These are phyloP conservation scores for Macrophya alboannulata DNA, from an alignment of 2,888 invertebrate species.

Conservation along the genomic window DNA sequence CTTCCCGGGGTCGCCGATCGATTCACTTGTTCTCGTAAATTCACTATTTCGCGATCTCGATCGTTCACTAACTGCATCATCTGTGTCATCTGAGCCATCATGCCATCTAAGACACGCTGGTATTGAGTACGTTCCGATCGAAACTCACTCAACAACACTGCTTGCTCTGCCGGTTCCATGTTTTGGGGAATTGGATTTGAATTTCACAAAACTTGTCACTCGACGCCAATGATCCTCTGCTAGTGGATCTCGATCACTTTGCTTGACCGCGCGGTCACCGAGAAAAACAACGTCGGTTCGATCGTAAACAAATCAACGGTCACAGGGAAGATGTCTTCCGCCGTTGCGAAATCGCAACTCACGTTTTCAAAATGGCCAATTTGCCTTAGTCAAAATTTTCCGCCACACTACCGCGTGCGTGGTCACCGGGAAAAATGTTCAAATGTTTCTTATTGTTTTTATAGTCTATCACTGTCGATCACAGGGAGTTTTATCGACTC, in stretches of 20 bases:
- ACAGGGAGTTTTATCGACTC: conserved; percentile 11
- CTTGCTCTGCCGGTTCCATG: neutral
- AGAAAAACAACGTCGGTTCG: neutral
- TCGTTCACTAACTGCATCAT: conserved; percentile 23
- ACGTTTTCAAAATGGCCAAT: neutral
- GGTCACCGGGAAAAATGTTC: conserved; percentile 12
- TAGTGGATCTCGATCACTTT: conserved; percentile 6
- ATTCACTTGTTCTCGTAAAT: neutral
- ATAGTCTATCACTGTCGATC: neutral
- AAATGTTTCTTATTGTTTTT: neutral
- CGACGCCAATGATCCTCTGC: neutral
- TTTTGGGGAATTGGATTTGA: neutral
- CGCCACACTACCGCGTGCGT: neutral
- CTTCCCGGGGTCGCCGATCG: neutral
- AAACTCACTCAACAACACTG: neutral
- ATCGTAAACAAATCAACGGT: conserved; percentile 15
- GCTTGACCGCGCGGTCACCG: conserved; percentile 12
- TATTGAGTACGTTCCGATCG: conserved; percentile 25
- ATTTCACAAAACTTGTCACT: neutral
- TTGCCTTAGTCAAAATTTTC: neutral
- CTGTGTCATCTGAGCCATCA: conserved; percentile 4
- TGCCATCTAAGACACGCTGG: conserved; percentile 12
- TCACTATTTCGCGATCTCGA: conserved; percentile 12
- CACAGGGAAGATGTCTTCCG: neutral
- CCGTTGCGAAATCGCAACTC: neutral